Percentiles rank a stretch among this genome's conserved stretches.
Evolutionary conservation across 2,797 vertebrate genomes (phyloP).

Genomic region (Sebastiscus tertius): DNA sequence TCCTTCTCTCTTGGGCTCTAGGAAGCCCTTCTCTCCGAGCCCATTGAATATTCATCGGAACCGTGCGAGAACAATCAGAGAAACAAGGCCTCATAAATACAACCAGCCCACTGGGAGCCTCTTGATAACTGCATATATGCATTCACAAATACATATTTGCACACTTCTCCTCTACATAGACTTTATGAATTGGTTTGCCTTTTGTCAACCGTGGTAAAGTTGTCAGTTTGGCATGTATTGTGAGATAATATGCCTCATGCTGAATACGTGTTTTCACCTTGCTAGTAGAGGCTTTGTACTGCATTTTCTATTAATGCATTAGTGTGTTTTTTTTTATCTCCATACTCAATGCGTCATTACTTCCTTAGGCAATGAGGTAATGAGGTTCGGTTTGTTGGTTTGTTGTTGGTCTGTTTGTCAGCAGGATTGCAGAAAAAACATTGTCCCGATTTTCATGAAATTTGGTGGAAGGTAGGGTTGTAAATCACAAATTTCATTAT

Average conservation of each 20-base stretch:
- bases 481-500: too few relatives aligned
- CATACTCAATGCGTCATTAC: not conserved
- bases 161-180: constrained; percentile 24
- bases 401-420: not conserved
- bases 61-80: constrained; percentile 71
- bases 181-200: constrained; percentile 25
- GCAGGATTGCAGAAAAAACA: too few relatives aligned
- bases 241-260: not conserved
- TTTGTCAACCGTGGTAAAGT: not conserved
- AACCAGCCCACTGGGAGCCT: constrained; percentile 69
- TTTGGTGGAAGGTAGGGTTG: too few relatives aligned
- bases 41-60: constrained; percentile 82
- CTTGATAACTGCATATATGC: constrained; percentile 65
- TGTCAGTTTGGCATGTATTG: constrained; percentile 1
- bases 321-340: not conserved
- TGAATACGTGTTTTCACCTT: constrained; percentile 1
- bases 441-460: not conserved
- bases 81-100: constrained; percentile 79
- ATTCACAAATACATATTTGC: constrained; percentile 57
- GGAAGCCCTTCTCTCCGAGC: constrained; percentile 65
- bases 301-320: not conserved
- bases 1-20: constrained; percentile 68
- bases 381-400: not conserved
- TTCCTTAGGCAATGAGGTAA: too few relatives aligned
- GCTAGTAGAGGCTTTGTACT: not conserved